These are phyloP conservation scores for Perithous albicinctus DNA, from an alignment of 2,888 invertebrate genomes.

Conservation along the genomic window DNA sequence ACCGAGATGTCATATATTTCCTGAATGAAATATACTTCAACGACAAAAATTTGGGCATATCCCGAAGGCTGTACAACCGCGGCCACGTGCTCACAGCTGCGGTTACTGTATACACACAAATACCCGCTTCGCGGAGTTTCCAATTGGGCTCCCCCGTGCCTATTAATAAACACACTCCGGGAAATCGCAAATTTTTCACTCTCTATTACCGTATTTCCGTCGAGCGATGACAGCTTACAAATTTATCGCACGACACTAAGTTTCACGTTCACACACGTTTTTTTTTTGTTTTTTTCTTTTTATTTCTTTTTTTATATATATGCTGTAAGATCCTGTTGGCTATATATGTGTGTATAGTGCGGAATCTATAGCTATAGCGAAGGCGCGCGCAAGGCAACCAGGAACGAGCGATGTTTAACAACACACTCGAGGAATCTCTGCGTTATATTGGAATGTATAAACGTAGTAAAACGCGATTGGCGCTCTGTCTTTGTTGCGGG, in stretches of 20 bases:
- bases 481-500: background rate
- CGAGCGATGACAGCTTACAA: background rate
- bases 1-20: background rate
- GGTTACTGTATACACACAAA: background rate
- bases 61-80: background rate
- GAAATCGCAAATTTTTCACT: background rate
- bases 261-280: background rate
- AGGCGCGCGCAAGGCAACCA: background rate
- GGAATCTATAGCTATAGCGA: background rate
- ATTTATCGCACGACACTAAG: conserved; percentile 22
- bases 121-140: background rate
- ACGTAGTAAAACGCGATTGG: background rate
- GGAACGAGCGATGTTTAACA: background rate
- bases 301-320: background rate
- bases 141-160: conserved; percentile 12
- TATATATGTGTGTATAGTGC: background rate
- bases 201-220: conserved; percentile 8
- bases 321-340: background rate
- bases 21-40: no score
- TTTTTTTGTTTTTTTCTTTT: background rate
- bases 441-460: background rate
- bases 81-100: conserved; percentile 21
- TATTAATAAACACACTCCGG: conserved; percentile 35
- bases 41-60: background rate
- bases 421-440: background rate